Percentiles rank a stretch among this genome's conserved stretches.
Evolutionary conservation across 2,113 vertebrate species (phyloP).

Genomic region (Halichoeres trimaculatus): DNA sequence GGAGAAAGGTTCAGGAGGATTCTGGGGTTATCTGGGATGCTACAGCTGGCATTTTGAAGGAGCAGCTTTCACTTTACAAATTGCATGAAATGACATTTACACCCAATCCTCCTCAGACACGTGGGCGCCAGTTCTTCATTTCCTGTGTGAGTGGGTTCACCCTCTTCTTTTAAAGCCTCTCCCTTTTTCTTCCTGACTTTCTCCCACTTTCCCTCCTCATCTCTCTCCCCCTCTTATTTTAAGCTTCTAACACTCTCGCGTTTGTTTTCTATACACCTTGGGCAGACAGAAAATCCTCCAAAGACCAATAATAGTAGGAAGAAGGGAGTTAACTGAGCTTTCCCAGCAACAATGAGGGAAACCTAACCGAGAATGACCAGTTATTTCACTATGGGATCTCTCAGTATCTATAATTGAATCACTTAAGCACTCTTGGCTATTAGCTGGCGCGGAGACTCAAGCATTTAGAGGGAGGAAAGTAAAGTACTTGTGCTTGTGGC

Average conservation of each 20-base stretch:
- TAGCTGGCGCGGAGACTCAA: constrained; percentile 53
- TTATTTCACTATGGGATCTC: constrained; percentile 65
- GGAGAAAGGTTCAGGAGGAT: background rate
- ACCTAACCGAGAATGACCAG: constrained; percentile 54
- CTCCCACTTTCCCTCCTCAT: background rate
- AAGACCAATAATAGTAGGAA: constrained; percentile 7
- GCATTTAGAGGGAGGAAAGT: constrained; percentile 43
- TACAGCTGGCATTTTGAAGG: constrained; percentile 60
- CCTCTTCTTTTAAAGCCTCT: constrained; percentile 9
- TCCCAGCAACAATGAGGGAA: constrained; percentile 42
- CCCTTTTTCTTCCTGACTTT: background rate
- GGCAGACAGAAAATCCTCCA: constrained; percentile 20
- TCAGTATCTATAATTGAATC: constrained; percentile 81
- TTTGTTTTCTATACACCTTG: constrained; percentile 21
- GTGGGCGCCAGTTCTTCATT: constrained; percentile 27
- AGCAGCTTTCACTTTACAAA: constrained; percentile 44
- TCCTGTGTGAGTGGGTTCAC: background rate
- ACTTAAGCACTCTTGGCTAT: constrained; percentile 66
- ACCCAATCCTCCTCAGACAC: constrained; percentile 21
- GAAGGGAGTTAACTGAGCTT: constrained; percentile 32
- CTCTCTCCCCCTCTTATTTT: background rate
- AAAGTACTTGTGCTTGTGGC: constrained; percentile 25
- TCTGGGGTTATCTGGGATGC: constrained; percentile 30
- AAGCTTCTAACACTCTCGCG: background rate
- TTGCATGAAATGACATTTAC: constrained; percentile 57